Conservation (phyloP, 2,888 invertebrate species). For the Gymnosoma rotundatum region DNA sequence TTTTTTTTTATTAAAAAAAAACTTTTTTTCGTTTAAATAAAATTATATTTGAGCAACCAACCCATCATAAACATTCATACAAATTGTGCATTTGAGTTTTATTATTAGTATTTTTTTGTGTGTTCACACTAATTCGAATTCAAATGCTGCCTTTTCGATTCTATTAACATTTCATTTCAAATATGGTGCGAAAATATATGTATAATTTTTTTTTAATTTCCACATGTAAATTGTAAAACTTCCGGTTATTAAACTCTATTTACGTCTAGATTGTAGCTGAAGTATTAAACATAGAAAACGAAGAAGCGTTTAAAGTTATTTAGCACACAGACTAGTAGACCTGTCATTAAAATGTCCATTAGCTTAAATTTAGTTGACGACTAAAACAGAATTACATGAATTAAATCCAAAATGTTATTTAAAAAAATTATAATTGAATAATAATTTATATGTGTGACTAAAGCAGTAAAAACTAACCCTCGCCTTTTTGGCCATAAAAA, state of each 20-base stretch:
- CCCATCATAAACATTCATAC: neutral
- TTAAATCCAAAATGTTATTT: constrained; percentile 6
- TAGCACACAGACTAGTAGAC: constrained; percentile 17
- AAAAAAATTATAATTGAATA: constrained; percentile 43
- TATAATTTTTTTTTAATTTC: neutral
- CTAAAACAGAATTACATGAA: constrained; percentile 26
- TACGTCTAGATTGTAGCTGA: neutral
- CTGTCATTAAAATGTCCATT: constrained; percentile 33
- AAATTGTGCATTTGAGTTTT: constrained; percentile 13
- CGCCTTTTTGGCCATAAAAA: constrained; percentile 29
- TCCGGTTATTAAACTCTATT: constrained; percentile 58
- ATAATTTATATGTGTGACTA: constrained; percentile 18
- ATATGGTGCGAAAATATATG: constrained; percentile 13
- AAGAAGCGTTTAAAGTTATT: constrained; percentile 52
- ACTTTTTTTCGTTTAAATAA: neutral
- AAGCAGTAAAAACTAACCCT: neutral
- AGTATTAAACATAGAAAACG: constrained; percentile 27
- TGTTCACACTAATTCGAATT: constrained; percentile 10
- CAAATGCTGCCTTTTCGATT: constrained; percentile 13
- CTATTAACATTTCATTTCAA: constrained; percentile 14
- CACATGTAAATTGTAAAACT: constrained; percentile 40
- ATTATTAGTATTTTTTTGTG: neutral
- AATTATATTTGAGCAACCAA: constrained; percentile 12
- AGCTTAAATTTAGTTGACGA: constrained; percentile 10
- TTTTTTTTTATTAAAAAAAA: neutral